phyloP scores from a whole-genome alignment of 2,113 vertebrate species.

The Serinus canaria region DNA sequence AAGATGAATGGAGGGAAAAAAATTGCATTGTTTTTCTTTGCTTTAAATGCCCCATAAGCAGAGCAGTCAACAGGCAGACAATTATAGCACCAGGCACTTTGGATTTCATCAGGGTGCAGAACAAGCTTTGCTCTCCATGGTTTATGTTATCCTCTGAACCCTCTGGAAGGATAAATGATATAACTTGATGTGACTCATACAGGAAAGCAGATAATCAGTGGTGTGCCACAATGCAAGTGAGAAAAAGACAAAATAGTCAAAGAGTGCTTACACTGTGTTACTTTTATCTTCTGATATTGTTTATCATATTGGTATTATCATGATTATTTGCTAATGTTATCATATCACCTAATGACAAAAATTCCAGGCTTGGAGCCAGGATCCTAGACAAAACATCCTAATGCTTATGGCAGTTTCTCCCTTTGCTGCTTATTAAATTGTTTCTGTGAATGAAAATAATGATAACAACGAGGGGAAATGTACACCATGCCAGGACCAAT shows the following conservation, averaged over 20 bases:
- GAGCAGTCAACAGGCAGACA: not conserved
- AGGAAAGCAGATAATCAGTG: constrained; percentile 18
- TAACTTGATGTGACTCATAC: constrained; percentile 27
- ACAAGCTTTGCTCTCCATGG: not conserved
- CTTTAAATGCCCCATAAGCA: not conserved
- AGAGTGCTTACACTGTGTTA: not conserved
- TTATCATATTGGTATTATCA: not conserved
- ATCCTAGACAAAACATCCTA: constrained; percentile 31
- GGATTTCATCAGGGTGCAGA: not conserved
- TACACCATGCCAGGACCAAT: not conserved
- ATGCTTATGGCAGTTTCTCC: constrained; percentile 24
- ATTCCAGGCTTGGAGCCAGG: constrained; percentile 2
- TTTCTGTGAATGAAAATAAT: constrained; percentile 30
- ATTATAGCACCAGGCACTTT: not conserved
- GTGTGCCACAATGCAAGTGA: constrained; percentile 1
- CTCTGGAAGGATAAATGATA: not conserved
- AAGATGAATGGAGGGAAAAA: not conserved
- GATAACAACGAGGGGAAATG: not conserved
- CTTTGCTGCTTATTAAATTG: constrained; percentile 30
- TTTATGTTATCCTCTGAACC: not conserved
- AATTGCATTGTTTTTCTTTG: not conserved
- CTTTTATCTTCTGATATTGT: constrained; percentile 1
- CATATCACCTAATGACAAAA: not conserved
- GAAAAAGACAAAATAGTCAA: constrained; percentile 46
- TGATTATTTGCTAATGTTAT: constrained; percentile 41